phyloP scores from a whole-genome alignment of 1,140 invertebrate species.

The Alviniconcha marisindica region DNA sequence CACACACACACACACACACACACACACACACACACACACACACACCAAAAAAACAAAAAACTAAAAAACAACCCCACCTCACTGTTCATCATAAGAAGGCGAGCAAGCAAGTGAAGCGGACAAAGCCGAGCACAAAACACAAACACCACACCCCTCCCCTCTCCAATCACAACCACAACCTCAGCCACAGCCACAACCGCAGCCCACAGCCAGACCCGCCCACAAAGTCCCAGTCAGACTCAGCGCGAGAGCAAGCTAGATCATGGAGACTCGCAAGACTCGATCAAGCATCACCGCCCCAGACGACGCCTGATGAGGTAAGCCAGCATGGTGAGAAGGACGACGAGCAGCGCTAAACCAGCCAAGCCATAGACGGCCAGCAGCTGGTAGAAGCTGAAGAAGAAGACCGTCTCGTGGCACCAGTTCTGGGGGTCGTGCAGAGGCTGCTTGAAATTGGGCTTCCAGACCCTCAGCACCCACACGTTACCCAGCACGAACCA shows the following conservation, averaged over 20 bases:
- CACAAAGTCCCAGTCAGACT: background rate
- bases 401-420: constrained; percentile 65
- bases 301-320: constrained; percentile 7
- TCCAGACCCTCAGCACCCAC: constrained; percentile 65
- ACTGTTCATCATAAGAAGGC: too few species aligned
- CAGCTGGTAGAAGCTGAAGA: constrained; percentile 80
- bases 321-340: background rate
- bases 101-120: too few species aligned
- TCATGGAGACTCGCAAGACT: too few species aligned
- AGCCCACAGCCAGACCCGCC: background rate
- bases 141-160: background rate
- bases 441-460: constrained; percentile 75
- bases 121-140: background rate
- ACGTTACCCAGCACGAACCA: constrained; percentile 78
- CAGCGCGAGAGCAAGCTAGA: too few species aligned
- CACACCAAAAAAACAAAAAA: too few species aligned
- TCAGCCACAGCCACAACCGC: background rate
- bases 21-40: too few species aligned
- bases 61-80: too few species aligned
- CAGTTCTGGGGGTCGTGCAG: constrained; percentile 78
- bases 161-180: too few species aligned
- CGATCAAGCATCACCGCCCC: background rate
- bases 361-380: constrained; percentile 82
- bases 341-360: constrained; percentile 55
- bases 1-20: background rate